Evolutionary conservation across 1,140 invertebrate genomes (phyloP), one percentile per base, ranked within the genome.

Genomic region (Oscheius sp.): DNA sequence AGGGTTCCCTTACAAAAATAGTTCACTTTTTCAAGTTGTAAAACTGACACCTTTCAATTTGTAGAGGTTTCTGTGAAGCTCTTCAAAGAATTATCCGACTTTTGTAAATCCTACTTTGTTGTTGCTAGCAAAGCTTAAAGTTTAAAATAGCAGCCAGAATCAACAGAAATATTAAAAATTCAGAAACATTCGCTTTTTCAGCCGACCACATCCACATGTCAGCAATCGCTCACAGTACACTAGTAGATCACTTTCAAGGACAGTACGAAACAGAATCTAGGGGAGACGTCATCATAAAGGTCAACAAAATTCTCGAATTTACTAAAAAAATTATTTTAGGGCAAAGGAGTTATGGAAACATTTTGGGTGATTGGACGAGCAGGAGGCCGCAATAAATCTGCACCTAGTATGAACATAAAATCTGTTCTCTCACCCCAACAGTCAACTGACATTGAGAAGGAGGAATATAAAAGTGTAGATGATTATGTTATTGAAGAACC

Each of bases 311-410:
- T 15, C 15, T 42, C 18, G n/a, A n/a, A n/a, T n/a, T n/a, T n/a
- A n/a, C n/a, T n/a, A n/a, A n/a, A n/a, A n/a, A n/a, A n/a, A 23
- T 67, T 67, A 62, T 18, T 52, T 74, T 75, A 86, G 82, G 85
- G 84, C 84, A 77, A 86, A 92, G 92, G 92, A 32, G 87, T 89
- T 31, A 94, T 95, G 92, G 93, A 93, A 83, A 95, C 93, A 0
- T 95, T 92, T 83, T 96, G 92, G 92, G 83, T 94, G 23, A 88
- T 89, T 1, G 70, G 70, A 61, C 58, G 32, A 49, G 3, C 55
- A n/a, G 31, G 20, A 31, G 45, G 0, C 26, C 34, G 28, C 4
- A 0, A 55, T 38, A 0, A 38, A 20, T n/a, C n/a, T n/a, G n/a
- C n/a, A n/a, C n/a, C n/a, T n/a, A n/a, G n/a, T n/a, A n/a, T n/a